Percentiles rank a stretch among this genome's conserved stretches.
phyloP scores from a whole-genome alignment of 2,888 invertebrate genomes.

The Acrobasis repandana region DNA sequence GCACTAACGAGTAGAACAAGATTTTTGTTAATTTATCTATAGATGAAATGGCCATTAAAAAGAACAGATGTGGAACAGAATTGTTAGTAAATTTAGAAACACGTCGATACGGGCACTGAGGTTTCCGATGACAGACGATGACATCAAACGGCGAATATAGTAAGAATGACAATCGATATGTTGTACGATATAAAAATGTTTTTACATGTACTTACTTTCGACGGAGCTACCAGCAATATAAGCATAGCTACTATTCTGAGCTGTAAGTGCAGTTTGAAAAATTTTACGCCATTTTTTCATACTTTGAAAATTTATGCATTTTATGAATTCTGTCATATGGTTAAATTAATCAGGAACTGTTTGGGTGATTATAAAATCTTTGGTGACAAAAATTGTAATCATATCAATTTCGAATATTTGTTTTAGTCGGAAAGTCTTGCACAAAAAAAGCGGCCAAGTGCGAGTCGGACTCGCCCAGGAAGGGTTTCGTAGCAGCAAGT shows the following conservation, averaged over 20 bases:
- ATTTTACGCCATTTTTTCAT: background rate
- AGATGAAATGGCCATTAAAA: conserved; percentile 21
- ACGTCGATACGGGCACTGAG: conserved; percentile 20
- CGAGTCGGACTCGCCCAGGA: no score
- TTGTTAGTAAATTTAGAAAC: conserved; percentile 8
- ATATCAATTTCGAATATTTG: background rate
- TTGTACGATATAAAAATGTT: conserved; percentile 18
- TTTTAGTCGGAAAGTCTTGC: background rate
- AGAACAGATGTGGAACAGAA: conserved; percentile 12
- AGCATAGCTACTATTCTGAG: conserved; percentile 17
- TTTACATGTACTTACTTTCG: conserved; percentile 16
- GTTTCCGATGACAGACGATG: conserved; percentile 20
- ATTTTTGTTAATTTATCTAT: conserved; percentile 15
- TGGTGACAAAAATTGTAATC: background rate
- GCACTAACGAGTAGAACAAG: background rate
- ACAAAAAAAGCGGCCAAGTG: no score
- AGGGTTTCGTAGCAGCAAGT: no score
- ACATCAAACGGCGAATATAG: conserved; percentile 15
- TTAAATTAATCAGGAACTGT: background rate
- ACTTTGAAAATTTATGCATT: background rate
- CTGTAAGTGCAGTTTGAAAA: conserved; percentile 3
- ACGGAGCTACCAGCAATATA: conserved; percentile 20
- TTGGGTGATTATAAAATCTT: background rate
- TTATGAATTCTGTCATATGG: background rate
- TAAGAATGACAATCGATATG: conserved; percentile 15